These are phyloP conservation scores for Anthoscopus minutus DNA, from an alignment of 2,113 vertebrate genomes.

Conservation along the genomic window DNA sequence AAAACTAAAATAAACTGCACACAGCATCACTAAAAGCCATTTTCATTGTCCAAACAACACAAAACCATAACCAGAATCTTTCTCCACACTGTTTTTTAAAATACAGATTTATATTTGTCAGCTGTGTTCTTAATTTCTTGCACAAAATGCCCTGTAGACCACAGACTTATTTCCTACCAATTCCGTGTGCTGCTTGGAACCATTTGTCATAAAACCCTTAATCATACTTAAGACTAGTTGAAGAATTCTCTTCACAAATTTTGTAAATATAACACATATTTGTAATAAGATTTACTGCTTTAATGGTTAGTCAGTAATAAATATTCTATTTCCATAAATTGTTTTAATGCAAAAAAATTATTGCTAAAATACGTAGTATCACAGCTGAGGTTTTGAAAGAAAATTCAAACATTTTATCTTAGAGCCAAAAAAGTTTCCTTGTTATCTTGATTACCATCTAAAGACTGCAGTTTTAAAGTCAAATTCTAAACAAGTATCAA, in stretches of 20 bases:
- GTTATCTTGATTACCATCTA: background rate
- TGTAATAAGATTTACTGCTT: background rate
- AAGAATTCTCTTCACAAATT: background rate
- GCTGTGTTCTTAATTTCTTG: background rate
- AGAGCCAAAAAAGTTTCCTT: background rate
- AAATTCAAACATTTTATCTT: background rate
- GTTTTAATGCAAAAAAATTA: background rate
- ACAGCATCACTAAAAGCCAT: background rate
- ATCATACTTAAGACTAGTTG: background rate
- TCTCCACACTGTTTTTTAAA: background rate
- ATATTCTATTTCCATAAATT: background rate
- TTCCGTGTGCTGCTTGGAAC: background rate
- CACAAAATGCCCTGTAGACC: background rate
- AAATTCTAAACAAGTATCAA: background rate
- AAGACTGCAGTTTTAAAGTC: background rate
- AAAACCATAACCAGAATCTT: background rate
- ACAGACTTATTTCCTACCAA: background rate
- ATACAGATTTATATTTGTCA: background rate
- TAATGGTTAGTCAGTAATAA: background rate
- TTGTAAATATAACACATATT: background rate
- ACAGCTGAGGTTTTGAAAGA: background rate
- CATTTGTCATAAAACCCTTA: background rate
- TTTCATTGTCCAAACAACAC: background rate
- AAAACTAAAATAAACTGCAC: background rate
- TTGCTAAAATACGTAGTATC: background rate